Evolutionary conservation across 2,888 invertebrate genomes (phyloP).

Genomic region (Tetragonisca angustula): DNA sequence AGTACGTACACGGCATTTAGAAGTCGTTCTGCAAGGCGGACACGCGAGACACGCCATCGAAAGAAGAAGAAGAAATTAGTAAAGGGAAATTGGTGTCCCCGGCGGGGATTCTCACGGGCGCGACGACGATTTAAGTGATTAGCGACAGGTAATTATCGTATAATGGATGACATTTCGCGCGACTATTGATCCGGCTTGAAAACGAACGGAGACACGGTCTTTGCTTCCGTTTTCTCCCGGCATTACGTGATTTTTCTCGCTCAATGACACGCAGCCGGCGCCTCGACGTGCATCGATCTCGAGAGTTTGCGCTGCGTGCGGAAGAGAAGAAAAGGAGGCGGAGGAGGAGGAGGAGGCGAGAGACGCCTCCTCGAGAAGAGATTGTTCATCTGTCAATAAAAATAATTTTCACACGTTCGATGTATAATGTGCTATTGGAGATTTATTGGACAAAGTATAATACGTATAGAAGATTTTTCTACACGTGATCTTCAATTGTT

Average conservation of each 20-base stretch:
- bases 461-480: no score
- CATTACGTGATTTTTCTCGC: slow-evolving; percentile 25
- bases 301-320: slow-evolving; percentile 16
- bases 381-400: slow-evolving; percentile 6
- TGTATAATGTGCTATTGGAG: no score
- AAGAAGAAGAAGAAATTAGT: neutral
- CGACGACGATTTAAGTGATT: slow-evolving; percentile 17
- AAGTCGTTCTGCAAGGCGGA: neutral
- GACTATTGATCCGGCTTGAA: neutral
- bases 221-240: slow-evolving; percentile 23
- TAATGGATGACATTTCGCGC: slow-evolving; percentile 7
- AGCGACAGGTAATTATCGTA: slow-evolving; percentile 36
- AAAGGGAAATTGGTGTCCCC: neutral
- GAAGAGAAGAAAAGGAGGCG: neutral
- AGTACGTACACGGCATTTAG: slow-evolving; percentile 15
- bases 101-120: neutral
- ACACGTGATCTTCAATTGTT: no score
- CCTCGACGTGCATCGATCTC: slow-evolving; percentile 38
- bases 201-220: neutral
- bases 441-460: no score
- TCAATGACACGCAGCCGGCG: slow-evolving; percentile 28
- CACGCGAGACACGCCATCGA: neutral
- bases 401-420: no score
- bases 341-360: neutral
- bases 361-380: neutral